Evolutionary conservation across 2,888 invertebrate genomes (phyloP), one percentile per base, ranked within the genome.

Genomic region (Tiliacea citrago): DNA sequence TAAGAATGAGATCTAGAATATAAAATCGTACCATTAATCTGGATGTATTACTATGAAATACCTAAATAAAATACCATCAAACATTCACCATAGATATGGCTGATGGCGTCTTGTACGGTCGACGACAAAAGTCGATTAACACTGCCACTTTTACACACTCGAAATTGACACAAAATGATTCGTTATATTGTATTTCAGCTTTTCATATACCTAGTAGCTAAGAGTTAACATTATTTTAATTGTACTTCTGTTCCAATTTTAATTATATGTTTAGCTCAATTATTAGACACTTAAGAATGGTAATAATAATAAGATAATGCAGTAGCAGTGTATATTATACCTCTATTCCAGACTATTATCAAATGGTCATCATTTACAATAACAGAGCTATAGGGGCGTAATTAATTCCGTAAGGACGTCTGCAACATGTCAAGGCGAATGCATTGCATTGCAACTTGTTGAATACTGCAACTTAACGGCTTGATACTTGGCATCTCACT

Each of bases 361-460:
- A 68, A 74, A 63, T 24, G 76, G 68, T 63, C 81, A 80, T 81
- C 79, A 81, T 88, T 89, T 85, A 87, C 79, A 66, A 76, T 74
- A 79, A 68, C 86, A 79, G 61, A 73, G 73, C 79, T 72, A 81
- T 72, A 70, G 82, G 87, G 42, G 66, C 74, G 88, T 91, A 91
- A 93, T 93, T 92, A 93, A 93, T 92, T 91, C 88, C 89, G 80
- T 88, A 86, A 89, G 90, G 90, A 88, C 88, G 88, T 88, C 86
- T 90, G 91, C 88, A 82, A 73, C 88, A 86, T 90, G 91, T 90
- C 91, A 90, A 85, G 85, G 86, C 85, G 86, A 90, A 89, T 91
- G 92, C 90, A 89, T 82, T 87, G 86, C 86, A 82, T 57, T 90
- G 90, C 91, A 91, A 87, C 88, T 88, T 88, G 84, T 85, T 70